Evolutionary conservation across 2,113 vertebrate species (phyloP), one percentile per base, ranked within the genome.

Genomic region (Saguinus imperator): DNA sequence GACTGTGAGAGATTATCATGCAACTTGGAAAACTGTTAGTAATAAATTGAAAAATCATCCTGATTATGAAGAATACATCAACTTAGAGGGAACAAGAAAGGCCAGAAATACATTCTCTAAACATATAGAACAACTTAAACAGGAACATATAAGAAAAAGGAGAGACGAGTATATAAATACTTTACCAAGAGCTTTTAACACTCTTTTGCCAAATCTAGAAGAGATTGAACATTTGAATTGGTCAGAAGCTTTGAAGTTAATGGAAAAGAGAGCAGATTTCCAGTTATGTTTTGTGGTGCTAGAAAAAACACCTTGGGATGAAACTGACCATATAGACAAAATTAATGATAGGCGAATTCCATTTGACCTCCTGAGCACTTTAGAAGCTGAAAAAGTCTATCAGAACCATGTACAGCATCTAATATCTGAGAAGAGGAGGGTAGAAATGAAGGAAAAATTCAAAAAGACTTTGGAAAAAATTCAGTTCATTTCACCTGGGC

Each of bases 401-500:
- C 99, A 99, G 93, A 99, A 99, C 98, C 99, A 99, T 6, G 99
- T 99, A 70, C 99, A 99, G 68, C 99, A 99, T 98, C 98, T 99
- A 96, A 98, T 99, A 98, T 99, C 99, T 2, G 99, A 99, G 97
- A 99, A 99, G 96, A 99, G 99, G 83, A 98, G 99, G 96, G 95
- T 99, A 95, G 99, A 99, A 99, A 99, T 99, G 99, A 99, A 99
- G 98, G 99, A 99, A 94, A 99, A 99, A 96, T 99, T 99, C 98
- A 99, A 99, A 98, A 99, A 99, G 98, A 99, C 99, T 40, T 98
- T 99, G 97, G 99, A 99, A 92, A 99, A 99, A 96, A 99, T 99
- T 96, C 99, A 99, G 66, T 99, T 99, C 87, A 99, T 99, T 98
- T 99, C 99, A 95, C 99, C 99, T 0, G 99, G 99, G 6, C 99